A percentile compares a stretch with the other conserved stretches of the same genome.
These are phyloP conservation scores for Caenorhabditis angaria DNA, from an alignment of 2,888 invertebrate genomes.

Conservation along the genomic window DNA sequence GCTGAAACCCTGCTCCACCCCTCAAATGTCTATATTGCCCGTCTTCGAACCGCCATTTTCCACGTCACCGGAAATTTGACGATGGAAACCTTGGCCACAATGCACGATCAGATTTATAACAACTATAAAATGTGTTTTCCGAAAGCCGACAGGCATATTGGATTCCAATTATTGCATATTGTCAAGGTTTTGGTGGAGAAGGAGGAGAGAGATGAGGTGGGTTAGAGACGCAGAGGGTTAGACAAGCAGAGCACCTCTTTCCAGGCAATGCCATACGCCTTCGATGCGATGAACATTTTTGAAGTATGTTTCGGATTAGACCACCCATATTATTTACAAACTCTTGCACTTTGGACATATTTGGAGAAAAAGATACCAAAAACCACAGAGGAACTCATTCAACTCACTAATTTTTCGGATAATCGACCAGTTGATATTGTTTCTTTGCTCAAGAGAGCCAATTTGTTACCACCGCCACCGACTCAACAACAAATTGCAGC, in stretches of 20 bases:
- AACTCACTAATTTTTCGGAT: constrained; percentile 60
- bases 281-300: constrained; percentile 72
- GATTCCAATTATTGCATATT: constrained; percentile 68
- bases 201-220: constrained; percentile 58
- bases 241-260: too few relatives aligned
- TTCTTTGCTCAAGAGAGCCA: constrained; percentile 48
- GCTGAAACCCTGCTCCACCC: constrained; percentile 64
- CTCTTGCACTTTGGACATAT: constrained; percentile 70
- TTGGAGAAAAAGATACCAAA: constrained; percentile 66
- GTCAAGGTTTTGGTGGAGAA: constrained; percentile 64
- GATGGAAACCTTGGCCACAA: constrained; percentile 48
- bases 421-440: constrained; percentile 58
- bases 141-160: constrained; percentile 67
- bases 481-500: not conserved
- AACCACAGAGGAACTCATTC: constrained; percentile 60
- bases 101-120: constrained; percentile 67
- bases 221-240: not conserved
- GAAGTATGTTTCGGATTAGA: constrained; percentile 70
- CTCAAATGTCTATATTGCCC: constrained; percentile 65
- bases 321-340: constrained; percentile 71
- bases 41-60: constrained; percentile 61
- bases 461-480: constrained; percentile 45
- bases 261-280: constrained; percentile 67
- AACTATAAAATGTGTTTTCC: constrained; percentile 71
- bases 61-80: constrained; percentile 63